A percentile compares a stretch with the other conserved stretches of the same genome.
These are phyloP conservation scores for Glandiceps talaboti DNA, from an alignment of 53 echinoderm and acorn worm species.

Conservation along the genomic window DNA sequence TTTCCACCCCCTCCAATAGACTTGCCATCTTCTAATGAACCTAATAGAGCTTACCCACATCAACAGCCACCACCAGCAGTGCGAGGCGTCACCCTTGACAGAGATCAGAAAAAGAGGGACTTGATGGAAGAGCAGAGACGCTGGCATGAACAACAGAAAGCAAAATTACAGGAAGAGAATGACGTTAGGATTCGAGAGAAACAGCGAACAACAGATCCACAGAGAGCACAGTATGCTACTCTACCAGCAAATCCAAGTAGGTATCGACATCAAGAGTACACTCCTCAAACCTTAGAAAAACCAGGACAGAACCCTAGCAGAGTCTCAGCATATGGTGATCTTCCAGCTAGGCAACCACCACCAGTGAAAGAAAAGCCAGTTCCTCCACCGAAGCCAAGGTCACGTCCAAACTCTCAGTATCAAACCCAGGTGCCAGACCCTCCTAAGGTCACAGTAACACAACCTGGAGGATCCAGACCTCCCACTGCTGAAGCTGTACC, in stretches of 20 bases:
- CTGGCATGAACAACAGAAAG: slow-evolving; percentile 40
- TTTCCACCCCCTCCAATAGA: slow-evolving; percentile 64
- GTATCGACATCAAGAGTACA: not conserved
- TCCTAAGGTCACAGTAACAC: not conserved
- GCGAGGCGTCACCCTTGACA: not conserved
- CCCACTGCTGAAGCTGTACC: slow-evolving; percentile 31
- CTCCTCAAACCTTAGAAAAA: not conserved
- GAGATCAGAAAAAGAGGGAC: not conserved
- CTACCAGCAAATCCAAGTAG: not conserved
- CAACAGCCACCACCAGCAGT: not conserved
- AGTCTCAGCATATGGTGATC: not conserved
- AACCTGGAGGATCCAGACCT: slow-evolving; percentile 15
- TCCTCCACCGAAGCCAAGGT: not conserved
- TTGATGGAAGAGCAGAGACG: not conserved
- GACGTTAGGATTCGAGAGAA: slow-evolving; percentile 27
- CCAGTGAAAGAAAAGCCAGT: slow-evolving; percentile 50
- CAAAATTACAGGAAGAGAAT: slow-evolving; percentile 24
- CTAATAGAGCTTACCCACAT: not conserved
- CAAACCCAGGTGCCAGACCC: not conserved
- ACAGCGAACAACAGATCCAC: slow-evolving; percentile 9
- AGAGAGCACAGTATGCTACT: slow-evolving; percentile 6
- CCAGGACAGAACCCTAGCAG: not conserved
- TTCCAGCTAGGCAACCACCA: slow-evolving; percentile 22
- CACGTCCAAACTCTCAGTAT: not conserved
- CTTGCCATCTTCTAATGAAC: slow-evolving; percentile 20